Evolutionary conservation across 2,113 vertebrate genomes (phyloP), one percentile per base, ranked within the genome.

Genomic region (Vidua chalybeata): DNA sequence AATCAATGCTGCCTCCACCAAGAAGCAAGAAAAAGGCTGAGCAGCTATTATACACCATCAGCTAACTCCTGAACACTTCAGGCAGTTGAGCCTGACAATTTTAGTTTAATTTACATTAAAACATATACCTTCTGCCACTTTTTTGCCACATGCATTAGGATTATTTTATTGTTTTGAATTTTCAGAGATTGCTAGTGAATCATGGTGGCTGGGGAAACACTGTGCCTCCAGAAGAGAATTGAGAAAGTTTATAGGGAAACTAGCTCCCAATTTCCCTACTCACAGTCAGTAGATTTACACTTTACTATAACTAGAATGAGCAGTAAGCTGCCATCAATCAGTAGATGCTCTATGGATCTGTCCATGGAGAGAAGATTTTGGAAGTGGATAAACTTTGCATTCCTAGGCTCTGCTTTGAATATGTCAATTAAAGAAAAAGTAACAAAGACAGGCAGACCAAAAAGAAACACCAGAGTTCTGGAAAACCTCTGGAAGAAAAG

Each of bases 201-300:
- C 11, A 20, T 6, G 0, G 35, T 62, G 63, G 48, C 0, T 88
- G 55, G 54, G 55, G 39, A 88, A 74, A 86, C 20, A 71, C 76
- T 30, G 33, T 48, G 39, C 15, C 43, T 81, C 39, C 62, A 88
- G 52, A 66, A 95, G 73, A 55, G 61, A 77, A 39, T 74, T 71
- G 55, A 75, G 48, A 92, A 93, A 89, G 68, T 94, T 96, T 91
- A 45, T 19, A 88, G 64, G 83, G 52, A 89, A 94, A 89, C 52
- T 89, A 94, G 39, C 35, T 94, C 56, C 48, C 39, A 5, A 10
- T 68, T 90, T 92, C 64, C 59, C 39, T n/a, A 61, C 64, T 63
- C 80, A 51, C 46, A 93, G 83, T 48, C 63, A 88, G 83, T 51
- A 90, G 76, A 84, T 92, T 92, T 92, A 92, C 23, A 48, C 8